Evolutionary conservation across 1,140 invertebrate genomes (phyloP).

Genomic region (Spodoptera frugiperda): DNA sequence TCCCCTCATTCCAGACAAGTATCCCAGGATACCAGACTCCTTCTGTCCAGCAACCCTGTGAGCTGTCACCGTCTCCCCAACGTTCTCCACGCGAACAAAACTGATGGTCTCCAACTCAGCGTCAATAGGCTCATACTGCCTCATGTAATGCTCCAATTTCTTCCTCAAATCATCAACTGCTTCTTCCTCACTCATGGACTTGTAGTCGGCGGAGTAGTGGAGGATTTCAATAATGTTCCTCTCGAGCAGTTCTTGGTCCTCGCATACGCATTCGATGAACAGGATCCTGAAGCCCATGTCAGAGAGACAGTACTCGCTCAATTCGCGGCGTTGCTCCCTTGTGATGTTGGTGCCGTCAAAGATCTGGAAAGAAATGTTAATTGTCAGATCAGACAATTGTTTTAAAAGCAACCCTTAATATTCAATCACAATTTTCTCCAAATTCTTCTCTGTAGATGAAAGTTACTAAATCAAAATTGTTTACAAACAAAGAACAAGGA

Average conservation of each 20-base stretch:
- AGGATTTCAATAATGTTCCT: conserved; percentile 96
- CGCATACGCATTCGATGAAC: conserved; percentile 97
- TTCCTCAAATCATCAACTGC: conserved; percentile 94
- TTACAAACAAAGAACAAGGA: conserved; percentile 13
- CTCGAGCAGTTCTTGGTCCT: conserved; percentile 93
- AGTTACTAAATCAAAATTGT: not conserved
- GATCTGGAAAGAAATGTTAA: conserved; percentile 87
- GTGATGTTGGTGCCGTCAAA: conserved; percentile 98
- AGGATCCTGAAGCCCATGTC: conserved; percentile 94
- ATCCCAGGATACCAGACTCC: conserved; percentile 82
- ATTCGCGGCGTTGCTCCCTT: conserved; percentile 90
- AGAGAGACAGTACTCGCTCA: conserved; percentile 91
- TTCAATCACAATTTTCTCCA: no score
- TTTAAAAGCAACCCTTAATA: no score
- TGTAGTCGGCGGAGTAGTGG: conserved; percentile 96
- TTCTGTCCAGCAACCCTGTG: conserved; percentile 81
- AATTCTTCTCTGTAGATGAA: no score
- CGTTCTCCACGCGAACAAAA: conserved; percentile 81
- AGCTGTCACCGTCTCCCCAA: conserved; percentile 81
- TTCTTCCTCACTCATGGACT: conserved; percentile 90
- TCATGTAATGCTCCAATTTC: conserved; percentile 94
- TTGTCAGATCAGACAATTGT: not conserved
- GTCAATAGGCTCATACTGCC: conserved; percentile 91
- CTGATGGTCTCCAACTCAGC: conserved; percentile 74
- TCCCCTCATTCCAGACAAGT: conserved; percentile 81